Conservation (phyloP, 2,113 vertebrate species). For the Mirza zaza region DNA sequence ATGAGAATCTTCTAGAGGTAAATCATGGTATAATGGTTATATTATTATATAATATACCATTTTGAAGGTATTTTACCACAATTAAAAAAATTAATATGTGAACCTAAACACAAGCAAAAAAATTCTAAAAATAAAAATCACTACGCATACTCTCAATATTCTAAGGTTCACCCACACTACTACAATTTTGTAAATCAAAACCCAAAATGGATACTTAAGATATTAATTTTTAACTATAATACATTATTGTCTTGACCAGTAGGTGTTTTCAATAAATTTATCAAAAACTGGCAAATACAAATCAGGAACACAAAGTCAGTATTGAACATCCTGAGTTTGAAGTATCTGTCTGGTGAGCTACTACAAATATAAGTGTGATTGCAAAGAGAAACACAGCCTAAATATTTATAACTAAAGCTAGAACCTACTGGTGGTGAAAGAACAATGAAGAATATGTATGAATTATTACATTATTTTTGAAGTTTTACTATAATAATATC, state of each 20-base stretch:
- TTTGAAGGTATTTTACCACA: neutral
- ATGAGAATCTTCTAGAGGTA: neutral
- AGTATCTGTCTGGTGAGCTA: neutral
- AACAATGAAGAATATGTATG: neutral
- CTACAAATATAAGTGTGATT: neutral
- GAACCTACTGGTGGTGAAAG: neutral
- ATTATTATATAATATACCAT: no score
- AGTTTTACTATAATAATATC: neutral
- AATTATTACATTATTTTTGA: neutral
- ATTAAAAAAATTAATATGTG: neutral
- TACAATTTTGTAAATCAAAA: slow-evolving; percentile 34
- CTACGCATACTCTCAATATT: neutral
- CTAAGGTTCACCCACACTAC: neutral
- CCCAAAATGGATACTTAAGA: neutral
- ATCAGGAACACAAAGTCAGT: neutral
- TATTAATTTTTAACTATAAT: neutral
- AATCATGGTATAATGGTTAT: neutral
- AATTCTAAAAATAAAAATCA: neutral
- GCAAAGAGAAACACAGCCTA: neutral
- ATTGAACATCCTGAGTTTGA: neutral
- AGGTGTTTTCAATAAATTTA: neutral
- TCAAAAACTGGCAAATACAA: neutral
- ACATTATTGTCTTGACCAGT: neutral
- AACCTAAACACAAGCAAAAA: neutral
- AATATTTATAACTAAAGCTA: neutral